Evolutionary conservation across 2,888 invertebrate species (phyloP), one percentile per base, ranked within the genome.

Genomic region (Amiota minor): DNA sequence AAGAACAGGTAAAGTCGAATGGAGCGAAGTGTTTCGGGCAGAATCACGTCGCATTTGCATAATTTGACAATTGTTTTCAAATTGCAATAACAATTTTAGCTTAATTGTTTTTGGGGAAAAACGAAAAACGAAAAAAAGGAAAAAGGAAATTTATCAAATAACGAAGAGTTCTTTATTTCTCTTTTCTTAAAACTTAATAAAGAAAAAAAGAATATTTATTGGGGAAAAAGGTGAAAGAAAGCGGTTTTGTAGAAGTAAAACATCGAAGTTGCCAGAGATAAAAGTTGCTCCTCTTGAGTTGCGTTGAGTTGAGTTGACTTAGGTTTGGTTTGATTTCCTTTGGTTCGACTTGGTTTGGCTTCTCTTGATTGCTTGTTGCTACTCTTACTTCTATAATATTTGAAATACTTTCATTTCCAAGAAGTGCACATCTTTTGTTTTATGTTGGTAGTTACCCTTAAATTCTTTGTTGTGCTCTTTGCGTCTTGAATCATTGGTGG

Each of bases 11-110:
- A 59, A 62, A 72, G 16, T n/a, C 10, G 14, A 67, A 9, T 71
- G 70, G 59, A 16, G 67, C 20, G 14, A 20, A 16, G 50, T 35
- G 53, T 53, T 73, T 71, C 76, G 74, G 74, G 76, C 77, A 71
- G 77, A 80, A 79, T 80, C 79, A 79, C 78, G 71, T 76, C 76
- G 75, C 76, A 87, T 87, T 87, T 87, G 82, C 87, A 87, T 87
- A 87, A 87, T 87, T 86, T 86, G 86, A 87, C 87, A 87, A 87
- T 87, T 87, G 86, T 87, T 86, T 87, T 83, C 80, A 80, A 84
- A 84, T 86, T 84, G 87, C 82, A 82, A 85, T 83, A 87, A 86
- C 83, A 85, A 86, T 84, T 87, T 87, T 82, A 83, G 79, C 81
- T 84, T 85, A 85, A 85, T 85, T 84, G 84, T 83, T 85, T 85